Evolutionary conservation across 2,113 vertebrate species (phyloP), one percentile per base, ranked within the genome.

Genomic region (Urocitellus parryii): DNA sequence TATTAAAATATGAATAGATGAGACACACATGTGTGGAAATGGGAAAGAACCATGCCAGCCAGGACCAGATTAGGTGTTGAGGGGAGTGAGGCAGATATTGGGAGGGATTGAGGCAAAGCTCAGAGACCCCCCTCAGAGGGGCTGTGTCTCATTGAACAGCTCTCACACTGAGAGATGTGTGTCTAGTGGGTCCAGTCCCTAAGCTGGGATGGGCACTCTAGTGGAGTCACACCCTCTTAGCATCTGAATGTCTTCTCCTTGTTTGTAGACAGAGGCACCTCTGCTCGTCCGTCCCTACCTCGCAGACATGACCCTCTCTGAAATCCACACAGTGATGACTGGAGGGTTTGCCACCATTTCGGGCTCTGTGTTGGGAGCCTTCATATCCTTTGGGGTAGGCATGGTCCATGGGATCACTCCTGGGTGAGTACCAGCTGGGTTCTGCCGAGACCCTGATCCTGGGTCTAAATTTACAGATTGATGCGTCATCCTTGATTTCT

Each of bases 261-360:
- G 34, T 86, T 48, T 11, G 0, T 94, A 99, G 99, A 99, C 99
- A 0, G 99, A 99, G 96, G 99, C 99, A 0, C 99, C 99, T 0
- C 98, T 99, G 97, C 98, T 99, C 93, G 99, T 99, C 94, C 99
- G 99, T 1, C 99, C 99, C 0, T 99, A 99, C 97, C 97, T 99
- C 18, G 73, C 96, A 12, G 98, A 99, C 56, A 99, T 99, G 99
- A 99, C 99, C 5, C 98, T 89, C 61, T 99, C 99, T 82, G 99
- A 99, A 98, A 96, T 99, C 82, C 99, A 99, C 0, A 98, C 99
- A 2, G 99, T 99, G 90, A 99, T 99, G 99, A 98, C 98, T 5
- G 99, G 99, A 4, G 99, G 99, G 45, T 99, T 99, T 97, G 99
- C 99, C 73, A 99, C 99, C 72, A 99, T 99, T 16, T 99, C 99